Evolutionary conservation across 2,888 invertebrate genomes (phyloP), one percentile per base, ranked within the genome.

Genomic region (Sthenelais limicola): DNA sequence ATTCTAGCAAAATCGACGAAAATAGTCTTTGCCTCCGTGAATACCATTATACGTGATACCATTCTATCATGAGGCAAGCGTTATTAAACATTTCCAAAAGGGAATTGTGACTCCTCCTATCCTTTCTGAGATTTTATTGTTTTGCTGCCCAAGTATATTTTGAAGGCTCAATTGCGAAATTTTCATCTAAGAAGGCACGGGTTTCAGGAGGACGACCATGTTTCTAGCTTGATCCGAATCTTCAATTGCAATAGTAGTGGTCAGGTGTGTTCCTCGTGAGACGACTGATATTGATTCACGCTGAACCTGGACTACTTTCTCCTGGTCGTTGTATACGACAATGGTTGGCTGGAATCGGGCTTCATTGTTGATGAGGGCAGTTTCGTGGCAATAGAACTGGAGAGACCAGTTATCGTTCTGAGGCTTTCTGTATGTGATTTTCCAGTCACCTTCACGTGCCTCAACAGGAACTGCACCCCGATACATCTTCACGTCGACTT

Each of bases 401-500:
- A 87, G 74, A 0, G 80, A 81, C 86, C 86, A 86, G 12, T 68
- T 74, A 47, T 82, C 84, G 49, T 81, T 81, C 21, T 82, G 77
- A 9, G 70, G 52, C 72, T 86, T 87, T 33, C 86, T 78, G 79
- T 88, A 88, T 1, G 85, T 87, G 38, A 87, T 84, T 76, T 87
- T 87, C 88, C 88, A 88, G 66, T 88, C 87, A 0, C 85, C 87
- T 33, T 84, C 86, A 0, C 82, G 76, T 15, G 73, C 72, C 38
- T 82, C 82, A 3, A 81, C 81, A 0, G 87, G 87, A 3, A 87
- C 86, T 0, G 87, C 85, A 1, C 87, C 86, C 3, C 82, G 82
- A 71, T 84, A 83, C n/a, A 85, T 86, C 35, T 82, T 80, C 0
- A 87, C 86, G 74, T 88, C 88, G 1, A 87, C 86, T 74, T 87